phyloP scores from a whole-genome alignment of 1,140 invertebrate genomes.

The Arctopsyche grandis region DNA sequence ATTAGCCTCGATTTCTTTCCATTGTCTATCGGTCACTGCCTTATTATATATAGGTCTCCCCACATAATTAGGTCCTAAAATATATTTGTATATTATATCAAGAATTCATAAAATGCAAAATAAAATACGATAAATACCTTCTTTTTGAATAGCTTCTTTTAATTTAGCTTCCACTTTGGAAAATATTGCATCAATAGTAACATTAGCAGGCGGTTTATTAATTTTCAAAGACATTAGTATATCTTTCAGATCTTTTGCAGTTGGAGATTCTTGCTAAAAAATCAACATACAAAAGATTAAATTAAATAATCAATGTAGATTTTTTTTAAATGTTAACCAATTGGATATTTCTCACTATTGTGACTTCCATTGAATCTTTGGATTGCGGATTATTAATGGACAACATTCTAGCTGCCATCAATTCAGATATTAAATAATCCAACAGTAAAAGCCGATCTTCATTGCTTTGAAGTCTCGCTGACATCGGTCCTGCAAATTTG shows the following conservation, averaged over 20 bases:
- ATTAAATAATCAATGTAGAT: slow-evolving; percentile 24
- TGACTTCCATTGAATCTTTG: slow-evolving; percentile 63
- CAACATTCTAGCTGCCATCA: slow-evolving; percentile 83
- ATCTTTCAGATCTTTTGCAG: slow-evolving; percentile 79
- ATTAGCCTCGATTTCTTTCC: slow-evolving; percentile 76
- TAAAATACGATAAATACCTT: slow-evolving; percentile 60
- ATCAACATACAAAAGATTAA: slow-evolving; percentile 54
- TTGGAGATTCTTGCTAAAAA: slow-evolving; percentile 79
- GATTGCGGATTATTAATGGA: slow-evolving; percentile 67
- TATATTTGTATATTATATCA: not conserved
- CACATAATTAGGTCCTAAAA: slow-evolving; percentile 67
- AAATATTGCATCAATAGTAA: slow-evolving; percentile 80
- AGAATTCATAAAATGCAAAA: slow-evolving; percentile 7
- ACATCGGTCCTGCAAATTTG: slow-evolving; percentile 68
- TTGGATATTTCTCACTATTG: slow-evolving; percentile 64
- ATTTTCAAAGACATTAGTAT: slow-evolving; percentile 82
- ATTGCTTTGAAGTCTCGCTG: slow-evolving; percentile 74
- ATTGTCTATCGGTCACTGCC: slow-evolving; percentile 80
- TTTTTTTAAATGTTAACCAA: not conserved
- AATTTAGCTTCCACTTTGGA: slow-evolving; percentile 80
- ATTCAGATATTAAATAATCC: slow-evolving; percentile 82
- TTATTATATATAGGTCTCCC: slow-evolving; percentile 84
- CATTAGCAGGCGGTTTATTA: slow-evolving; percentile 85
- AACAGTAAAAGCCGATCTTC: slow-evolving; percentile 76
- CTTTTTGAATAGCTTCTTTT: slow-evolving; percentile 74